Percentiles rank a stretch among this genome's conserved stretches.
phyloP scores from a whole-genome alignment of 2,797 vertebrate species.

The Telmatherina bonti region DNA sequence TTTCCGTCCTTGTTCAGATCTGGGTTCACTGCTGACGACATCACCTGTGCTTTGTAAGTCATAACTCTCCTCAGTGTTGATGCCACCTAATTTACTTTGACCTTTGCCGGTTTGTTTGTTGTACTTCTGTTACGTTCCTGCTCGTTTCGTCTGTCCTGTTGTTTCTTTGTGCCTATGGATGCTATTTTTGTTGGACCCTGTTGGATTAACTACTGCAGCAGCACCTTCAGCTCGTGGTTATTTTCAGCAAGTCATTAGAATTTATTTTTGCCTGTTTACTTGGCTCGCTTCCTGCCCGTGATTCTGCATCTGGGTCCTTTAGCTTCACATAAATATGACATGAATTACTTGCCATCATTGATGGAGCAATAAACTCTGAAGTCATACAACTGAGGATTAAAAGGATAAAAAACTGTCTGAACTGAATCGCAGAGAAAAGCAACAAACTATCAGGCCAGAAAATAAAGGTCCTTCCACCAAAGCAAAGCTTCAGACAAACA shows the following conservation, averaged over 20 bases:
- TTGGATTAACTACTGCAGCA: background rate
- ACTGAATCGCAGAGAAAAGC: background rate
- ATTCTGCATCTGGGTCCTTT: background rate
- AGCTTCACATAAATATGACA: background rate
- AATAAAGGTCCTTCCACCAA: background rate
- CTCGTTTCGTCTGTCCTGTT: background rate
- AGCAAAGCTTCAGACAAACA: background rate
- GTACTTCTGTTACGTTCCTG: background rate
- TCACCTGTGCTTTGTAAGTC: background rate
- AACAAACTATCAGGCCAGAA: background rate
- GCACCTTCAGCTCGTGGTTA: background rate
- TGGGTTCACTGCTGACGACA: background rate
- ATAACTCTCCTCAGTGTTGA: background rate
- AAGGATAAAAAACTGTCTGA: background rate
- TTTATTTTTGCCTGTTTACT: background rate
- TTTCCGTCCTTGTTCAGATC: background rate
- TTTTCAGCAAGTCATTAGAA: background rate
- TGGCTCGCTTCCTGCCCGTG: background rate
- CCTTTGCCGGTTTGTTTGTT: slow-evolving; percentile 1
- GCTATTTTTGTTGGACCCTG: background rate
- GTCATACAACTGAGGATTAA: background rate
- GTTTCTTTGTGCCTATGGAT: background rate
- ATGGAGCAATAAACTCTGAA: background rate
- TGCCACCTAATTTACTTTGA: background rate
- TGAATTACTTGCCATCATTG: background rate